Base-by-base conservation (phyloP, 2,113 vertebrate genomes). In the Zapus hudsonius region DNA sequence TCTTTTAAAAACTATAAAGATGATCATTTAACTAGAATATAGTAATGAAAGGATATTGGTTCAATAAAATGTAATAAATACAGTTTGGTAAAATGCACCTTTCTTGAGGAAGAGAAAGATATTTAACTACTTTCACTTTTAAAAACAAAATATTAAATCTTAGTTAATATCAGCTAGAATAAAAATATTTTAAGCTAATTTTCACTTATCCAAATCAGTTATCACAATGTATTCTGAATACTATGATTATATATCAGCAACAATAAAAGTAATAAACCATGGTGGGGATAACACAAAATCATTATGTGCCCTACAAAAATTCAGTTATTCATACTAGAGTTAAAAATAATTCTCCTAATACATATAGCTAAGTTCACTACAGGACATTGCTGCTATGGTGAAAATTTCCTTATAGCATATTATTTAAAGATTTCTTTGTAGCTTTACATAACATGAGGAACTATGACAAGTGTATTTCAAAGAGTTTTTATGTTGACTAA, bases 41-140 rank as follows among this genome's bases (percentile, higher is more conserved):
- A 13, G 47, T 44, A 83, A 74, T 69, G 16, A 27, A 12, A 94
- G 13, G 87, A 61, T 40, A 84, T 25, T 33, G 10, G 3, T 81
- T 92, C 5, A 84, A 64, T 76, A 84, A 92, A 91, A 78, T 27
- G 27, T 42, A 70, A 52, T 4, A 89, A 75, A 33, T 12, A 91
- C n/a, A 72, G 75, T 76, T 44, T 86, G 33, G 0, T 22, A 67
- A 75, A 70, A 64, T 29, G 11, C 0, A 83, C 1, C 7, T 61
- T 91, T 89, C 22, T 64, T 67, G 10, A 87, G 64, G 2, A 90
- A 89, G 9, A 29, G 1, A 40, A 19, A 92, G 7, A 57, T 55
- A 40, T 16, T 33, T 87, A 78, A 59, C 15, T 72, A 61, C 5
- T 55, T 85, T 33, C 3, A 69, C 8, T 82, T 87, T 86, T 59